phyloP scores from a whole-genome alignment of 1,140 invertebrate genomes.

The Apis mellifera region Amel_HAv3.1 CM009943.2:2774001-2774500 shows the following conservation, averaged over 20 bases:
- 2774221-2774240: not conserved
- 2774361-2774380: constrained; percentile 50
- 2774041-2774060: constrained; percentile 26
- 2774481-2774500: constrained; percentile 54
- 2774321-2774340: constrained; percentile 73
- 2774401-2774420: constrained; percentile 35
- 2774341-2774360: constrained; percentile 79
- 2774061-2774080: not conserved
- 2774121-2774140: not conserved
- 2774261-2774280: constrained; percentile 51
- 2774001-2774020: too few relatives aligned
- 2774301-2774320: constrained; percentile 70
- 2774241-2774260: constrained; percentile 68
- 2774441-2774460: constrained; percentile 33
- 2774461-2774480: constrained; percentile 58
- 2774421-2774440: constrained; percentile 41
- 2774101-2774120: not conserved
- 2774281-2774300: constrained; percentile 69
- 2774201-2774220: too few relatives aligned
- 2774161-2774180: constrained; percentile 3
- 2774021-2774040: constrained; percentile 26
- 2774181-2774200: constrained; percentile 58
- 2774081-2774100: too few relatives aligned
- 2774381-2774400: constrained; percentile 32
- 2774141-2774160: not conserved